Evolutionary conservation across 2,888 invertebrate species (phyloP).

Genomic region (Caenorhabditis doughertyi): DNA sequence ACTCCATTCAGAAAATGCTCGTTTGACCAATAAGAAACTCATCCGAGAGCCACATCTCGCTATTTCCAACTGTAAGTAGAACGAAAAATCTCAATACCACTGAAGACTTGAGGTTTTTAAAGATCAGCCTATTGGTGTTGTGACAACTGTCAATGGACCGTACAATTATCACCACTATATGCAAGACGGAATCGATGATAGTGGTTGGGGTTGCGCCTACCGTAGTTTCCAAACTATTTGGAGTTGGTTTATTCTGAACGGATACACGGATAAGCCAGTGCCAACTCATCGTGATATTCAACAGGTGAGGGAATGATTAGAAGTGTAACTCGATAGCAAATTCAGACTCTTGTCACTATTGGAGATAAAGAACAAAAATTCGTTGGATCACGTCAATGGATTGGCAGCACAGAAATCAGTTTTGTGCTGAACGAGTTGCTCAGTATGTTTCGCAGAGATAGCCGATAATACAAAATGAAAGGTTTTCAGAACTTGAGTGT

Average conservation of each 20-base stretch:
- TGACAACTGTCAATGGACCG: constrained; percentile 87
- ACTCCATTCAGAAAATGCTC: constrained; percentile 54
- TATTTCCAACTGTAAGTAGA: constrained; percentile 67
- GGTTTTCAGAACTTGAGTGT: constrained; percentile 80
- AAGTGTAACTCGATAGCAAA: neutral
- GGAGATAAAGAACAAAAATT: constrained; percentile 91
- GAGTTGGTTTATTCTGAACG: constrained; percentile 93
- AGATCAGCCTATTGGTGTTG: constrained; percentile 76
- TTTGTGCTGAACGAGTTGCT: constrained; percentile 87
- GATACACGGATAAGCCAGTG: constrained; percentile 88
- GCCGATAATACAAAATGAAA: neutral
- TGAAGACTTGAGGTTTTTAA: neutral
- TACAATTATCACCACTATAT: constrained; percentile 97
- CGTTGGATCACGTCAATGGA: constrained; percentile 95
- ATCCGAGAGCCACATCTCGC: constrained; percentile 67
- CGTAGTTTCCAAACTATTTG: constrained; percentile 73
- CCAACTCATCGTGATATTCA: constrained; percentile 93
- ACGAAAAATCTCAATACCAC: too few relatives aligned
- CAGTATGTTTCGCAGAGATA: constrained; percentile 18
- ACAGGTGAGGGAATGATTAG: constrained; percentile 83
- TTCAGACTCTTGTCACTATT: constrained; percentile 92
- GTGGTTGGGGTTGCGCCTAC: constrained; percentile 75
- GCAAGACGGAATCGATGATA: constrained; percentile 94
- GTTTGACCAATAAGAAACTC: constrained; percentile 54
- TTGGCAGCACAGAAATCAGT: constrained; percentile 97